A percentile compares a stretch with the other conserved stretches of the same genome.
Evolutionary conservation across 2,797 vertebrate species (phyloP).

Genomic region (Dryobates pubescens): DNA sequence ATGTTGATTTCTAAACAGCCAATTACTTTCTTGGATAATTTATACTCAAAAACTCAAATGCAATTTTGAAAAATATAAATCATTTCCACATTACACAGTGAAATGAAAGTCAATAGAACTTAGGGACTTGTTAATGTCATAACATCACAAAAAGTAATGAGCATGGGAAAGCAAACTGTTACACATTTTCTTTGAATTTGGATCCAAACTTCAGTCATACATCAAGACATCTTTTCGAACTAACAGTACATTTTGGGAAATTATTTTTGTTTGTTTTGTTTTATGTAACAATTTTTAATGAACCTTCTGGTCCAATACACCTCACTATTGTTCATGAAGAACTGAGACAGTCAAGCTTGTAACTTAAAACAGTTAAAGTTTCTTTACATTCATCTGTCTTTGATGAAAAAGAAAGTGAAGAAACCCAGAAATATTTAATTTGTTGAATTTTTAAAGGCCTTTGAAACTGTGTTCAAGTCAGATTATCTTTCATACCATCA

Average conservation of each 20-base stretch:
- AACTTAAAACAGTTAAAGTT: conserved; percentile 45
- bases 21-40: conserved; percentile 45
- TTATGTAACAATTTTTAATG: conserved; percentile 33
- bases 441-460: neutral
- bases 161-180: conserved; percentile 60
- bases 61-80: conserved; percentile 53
- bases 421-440: neutral
- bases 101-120: conserved; percentile 56
- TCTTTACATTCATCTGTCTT: conserved; percentile 36
- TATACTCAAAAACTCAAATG: conserved; percentile 32
- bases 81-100: conserved; percentile 36
- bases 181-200: conserved; percentile 42
- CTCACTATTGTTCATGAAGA: conserved; percentile 42
- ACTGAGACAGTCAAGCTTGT: neutral
- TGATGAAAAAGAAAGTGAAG: neutral
- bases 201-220: conserved; percentile 46
- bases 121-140: conserved; percentile 59
- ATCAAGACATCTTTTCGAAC: conserved; percentile 50
- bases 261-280: neutral
- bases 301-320: conserved; percentile 47
- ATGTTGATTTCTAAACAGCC: conserved; percentile 50
- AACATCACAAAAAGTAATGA: conserved; percentile 50
- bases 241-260: neutral
- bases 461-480: neutral
- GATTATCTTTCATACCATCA: neutral